phyloP scores from a whole-genome alignment of 2,113 vertebrate genomes.

The Nymphicus hollandicus region DNA sequence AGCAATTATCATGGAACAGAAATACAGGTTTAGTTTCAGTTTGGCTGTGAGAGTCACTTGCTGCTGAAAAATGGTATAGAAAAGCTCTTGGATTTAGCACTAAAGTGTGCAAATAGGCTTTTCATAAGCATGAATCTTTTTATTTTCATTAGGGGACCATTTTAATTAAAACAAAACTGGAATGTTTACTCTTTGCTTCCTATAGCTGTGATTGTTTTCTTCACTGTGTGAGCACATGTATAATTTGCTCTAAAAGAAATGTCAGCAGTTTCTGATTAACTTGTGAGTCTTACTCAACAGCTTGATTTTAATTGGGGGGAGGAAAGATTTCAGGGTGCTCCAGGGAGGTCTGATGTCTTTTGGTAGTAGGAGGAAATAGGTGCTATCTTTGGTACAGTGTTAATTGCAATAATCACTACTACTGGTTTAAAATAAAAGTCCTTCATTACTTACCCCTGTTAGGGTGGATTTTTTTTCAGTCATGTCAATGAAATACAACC shows the following conservation, averaged over 20 bases:
- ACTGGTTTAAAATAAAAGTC: constrained; percentile 30
- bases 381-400: constrained; percentile 24
- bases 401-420: constrained; percentile 43
- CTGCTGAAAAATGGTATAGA: background rate
- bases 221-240: constrained; percentile 35
- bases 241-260: constrained; percentile 55
- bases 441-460: constrained; percentile 9
- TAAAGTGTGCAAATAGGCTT: constrained; percentile 39
- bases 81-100: background rate
- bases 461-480: background rate
- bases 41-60: background rate
- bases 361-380: constrained; percentile 24
- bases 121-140: constrained; percentile 33
- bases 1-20: background rate
- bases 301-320: constrained; percentile 58
- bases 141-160: constrained; percentile 44
- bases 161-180: constrained; percentile 64
- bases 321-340: constrained; percentile 46
- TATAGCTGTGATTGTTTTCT: constrained; percentile 54
- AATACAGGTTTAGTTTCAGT: background rate
- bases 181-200: constrained; percentile 53
- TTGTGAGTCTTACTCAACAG: constrained; percentile 49
- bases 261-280: constrained; percentile 60
- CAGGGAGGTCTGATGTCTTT: constrained; percentile 22
- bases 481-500: background rate